Conservation (phyloP, 2,113 vertebrate species). For the Phycodurus eques region DNA sequence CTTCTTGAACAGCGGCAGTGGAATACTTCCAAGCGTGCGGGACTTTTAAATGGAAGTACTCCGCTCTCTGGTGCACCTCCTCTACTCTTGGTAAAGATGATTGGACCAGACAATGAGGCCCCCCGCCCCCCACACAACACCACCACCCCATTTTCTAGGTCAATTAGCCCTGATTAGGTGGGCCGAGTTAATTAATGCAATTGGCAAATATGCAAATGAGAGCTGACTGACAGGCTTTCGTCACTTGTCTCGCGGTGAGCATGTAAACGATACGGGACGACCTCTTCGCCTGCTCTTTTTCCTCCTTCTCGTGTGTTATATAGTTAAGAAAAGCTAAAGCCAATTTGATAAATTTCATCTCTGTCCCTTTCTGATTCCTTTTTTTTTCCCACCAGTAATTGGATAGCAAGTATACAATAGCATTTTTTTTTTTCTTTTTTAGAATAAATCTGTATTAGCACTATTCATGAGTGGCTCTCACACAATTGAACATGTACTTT, state of each 20-base stretch:
- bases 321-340: not conserved
- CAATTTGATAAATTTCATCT: conserved; percentile 16
- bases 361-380: not conserved
- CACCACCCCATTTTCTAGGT: conserved; percentile 78
- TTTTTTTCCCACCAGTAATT: conserved; percentile 14
- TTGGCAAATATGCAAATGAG: conserved; percentile 79
- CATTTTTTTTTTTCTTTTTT: conserved; percentile 23
- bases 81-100: conserved; percentile 75
- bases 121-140: conserved; percentile 41
- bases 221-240: conserved; percentile 68
- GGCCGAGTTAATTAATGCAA: conserved; percentile 82
- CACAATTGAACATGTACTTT: conserved; percentile 58
- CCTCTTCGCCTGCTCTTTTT: not conserved
- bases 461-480: not conserved
- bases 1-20: conserved; percentile 6
- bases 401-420: conserved; percentile 24
- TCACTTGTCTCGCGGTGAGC: conserved; percentile 47
- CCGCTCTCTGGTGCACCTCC: conserved; percentile 75
- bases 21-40: conserved; percentile 34
- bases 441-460: conserved; percentile 2
- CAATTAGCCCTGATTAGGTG: conserved; percentile 90
- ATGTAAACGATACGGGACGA: not conserved
- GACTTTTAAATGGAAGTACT: conserved; percentile 71
- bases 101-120: conserved; percentile 82
- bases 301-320: too few species aligned